Base-by-base conservation (phyloP, 1,140 invertebrate species). In the Lepidurus apus region DNA sequence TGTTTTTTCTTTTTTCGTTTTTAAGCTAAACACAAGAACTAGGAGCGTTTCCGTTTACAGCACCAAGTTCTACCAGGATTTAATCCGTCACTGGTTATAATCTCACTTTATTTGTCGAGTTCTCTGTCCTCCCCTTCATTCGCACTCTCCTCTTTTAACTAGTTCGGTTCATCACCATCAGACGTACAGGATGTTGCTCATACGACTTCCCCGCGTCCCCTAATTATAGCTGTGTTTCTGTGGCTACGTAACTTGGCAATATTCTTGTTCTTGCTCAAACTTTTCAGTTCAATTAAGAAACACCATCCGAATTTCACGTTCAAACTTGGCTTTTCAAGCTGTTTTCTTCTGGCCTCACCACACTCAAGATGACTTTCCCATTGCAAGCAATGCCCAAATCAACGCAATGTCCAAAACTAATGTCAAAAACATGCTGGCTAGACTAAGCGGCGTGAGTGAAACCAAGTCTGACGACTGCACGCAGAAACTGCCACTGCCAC, bases 151-250 rank as follows among this genome's bases (percentile, higher is more conserved):
- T 21, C 17, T n/a, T 21, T 65, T 7, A 13, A 65, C 9, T 65
- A 65, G 53, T 65, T 65, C 21, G 13, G 53, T 13, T 17, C 17
- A 47, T 13, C 53, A 17, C 53, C 53, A 65, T 65, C 53, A 65
- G 53, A 65, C 53, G 21, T 21, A 65, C 53, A 65, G 53, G 53
- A 65, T 65, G 13, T 65, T 65, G 53, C 53, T 65, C 53, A 65
- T 65, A 65, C 21, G 53, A 65, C 53, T 65, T 65, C 53, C 53
- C 34, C 53, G 21, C 53, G 21, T 65, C 53, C 34, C 17, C 53
- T 65, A 65, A 65, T 65, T 65, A 65, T 65, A 65, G 53, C 53
- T 21, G 2, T 65, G 53, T 65, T n/a, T n/a, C 53, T 65, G 53
- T 21, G 9, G 53, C 53, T 65, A 21, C 17, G 53, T 9, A 65